Conservation (phyloP, 1,140 invertebrate species). For the Hycleus phaleratus region DNA sequence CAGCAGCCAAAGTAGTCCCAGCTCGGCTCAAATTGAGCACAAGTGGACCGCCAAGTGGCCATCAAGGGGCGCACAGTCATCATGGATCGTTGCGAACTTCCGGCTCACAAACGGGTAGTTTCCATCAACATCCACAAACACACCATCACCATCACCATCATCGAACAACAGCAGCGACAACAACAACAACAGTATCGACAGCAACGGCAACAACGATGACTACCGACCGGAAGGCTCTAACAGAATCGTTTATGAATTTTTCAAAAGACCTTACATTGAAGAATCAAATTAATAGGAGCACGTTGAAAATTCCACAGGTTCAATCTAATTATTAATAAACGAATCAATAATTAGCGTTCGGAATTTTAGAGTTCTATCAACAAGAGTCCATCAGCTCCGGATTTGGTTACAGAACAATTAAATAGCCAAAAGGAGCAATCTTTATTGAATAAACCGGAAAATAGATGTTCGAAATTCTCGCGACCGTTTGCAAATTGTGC, state of each 20-base stretch:
- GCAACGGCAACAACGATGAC: background rate
- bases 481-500: conserved; percentile 42
- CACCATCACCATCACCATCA: no score
- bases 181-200: no score
- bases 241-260: conserved; percentile 62
- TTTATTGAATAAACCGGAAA: conserved; percentile 24
- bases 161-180: no score
- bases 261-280: conserved; percentile 50
- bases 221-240: conserved; percentile 52
- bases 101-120: conserved; percentile 40
- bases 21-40: conserved; percentile 59
- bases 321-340: background rate
- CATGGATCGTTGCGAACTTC: conserved; percentile 33
- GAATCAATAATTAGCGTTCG: no score
- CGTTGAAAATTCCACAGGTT: conserved; percentile 29
- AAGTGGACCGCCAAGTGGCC: conserved; percentile 28
- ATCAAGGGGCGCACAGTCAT: conserved; percentile 14
- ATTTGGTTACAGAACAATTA: conserved; percentile 24
- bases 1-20: conserved; percentile 78
- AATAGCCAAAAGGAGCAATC: conserved; percentile 13
- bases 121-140: conserved; percentile 29
- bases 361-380: conserved; percentile 32
- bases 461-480: conserved; percentile 8
- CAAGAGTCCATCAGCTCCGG: conserved; percentile 38
- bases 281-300: conserved; percentile 18